These are phyloP conservation scores for Bufo bufo DNA, from an alignment of 2,113 vertebrate species.

Conservation along the genomic window DNA sequence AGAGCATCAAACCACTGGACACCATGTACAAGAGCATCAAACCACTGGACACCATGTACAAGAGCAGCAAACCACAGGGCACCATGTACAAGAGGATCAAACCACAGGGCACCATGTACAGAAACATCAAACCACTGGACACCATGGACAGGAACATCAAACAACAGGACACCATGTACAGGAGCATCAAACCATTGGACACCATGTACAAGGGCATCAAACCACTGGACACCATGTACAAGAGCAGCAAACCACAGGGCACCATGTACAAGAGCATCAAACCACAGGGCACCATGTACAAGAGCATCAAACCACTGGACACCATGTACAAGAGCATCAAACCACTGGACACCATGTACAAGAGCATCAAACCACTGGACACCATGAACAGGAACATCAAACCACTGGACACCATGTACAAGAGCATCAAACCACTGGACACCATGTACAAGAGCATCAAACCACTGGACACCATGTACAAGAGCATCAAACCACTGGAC, in stretches of 20 bases:
- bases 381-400: neutral
- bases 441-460: no score
- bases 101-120: no score
- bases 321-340: neutral
- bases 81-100: no score
- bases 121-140: no score
- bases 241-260: neutral
- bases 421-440: neutral
- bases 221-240: neutral
- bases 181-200: no score
- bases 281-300: no score
- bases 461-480: no score
- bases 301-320: neutral
- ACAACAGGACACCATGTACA: neutral
- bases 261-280: neutral
- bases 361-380: neutral
- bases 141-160: no score
- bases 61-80: neutral
- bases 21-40: neutral
- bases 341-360: no score
- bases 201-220: neutral
- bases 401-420: neutral
- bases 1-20: neutral
- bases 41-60: neutral
- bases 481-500: no score